Evolutionary conservation across 1,140 invertebrate species (phyloP), one percentile per base, ranked within the genome.

Genomic region (Phocides pigmalion): DNA sequence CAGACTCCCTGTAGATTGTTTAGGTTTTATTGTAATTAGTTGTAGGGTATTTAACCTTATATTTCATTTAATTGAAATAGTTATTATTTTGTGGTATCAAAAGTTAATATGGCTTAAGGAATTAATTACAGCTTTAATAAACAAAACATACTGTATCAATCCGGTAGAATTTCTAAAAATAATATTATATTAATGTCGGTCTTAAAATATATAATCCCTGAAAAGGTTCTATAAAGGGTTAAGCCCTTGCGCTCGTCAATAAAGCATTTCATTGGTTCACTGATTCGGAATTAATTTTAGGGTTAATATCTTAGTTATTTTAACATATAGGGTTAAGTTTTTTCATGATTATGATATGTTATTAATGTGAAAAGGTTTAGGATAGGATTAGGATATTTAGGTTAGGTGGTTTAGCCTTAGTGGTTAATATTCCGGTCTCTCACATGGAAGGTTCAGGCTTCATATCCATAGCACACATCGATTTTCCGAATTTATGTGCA

Each of bases 221-320:
- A 39, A 39, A 39, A 14, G n/a, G n/a, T 39, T 14, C 25, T 28
- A 12, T 35, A 11, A 39, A 39, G 35, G 35, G 35, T 39, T 11
- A 14, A 39, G 8, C 35, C 35, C 35, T 39, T 14, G 35, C 4
- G n/a, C 35, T 14, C 12, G 12, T 4, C 14, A 39, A 39, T 39
- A 39, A 39, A 39, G 35, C 35, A 14, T 39, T 39, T 39, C 35
- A 39, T 14, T 14, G n/a, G 35, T 39, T 39, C 35, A 39, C 35
- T 39, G 35, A 39, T 39, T 14, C 12, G 8, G n/a, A 39, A 35
- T n/a, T 12, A 39, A 39, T 39, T 39, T 14, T 14, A 1, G 4
- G 9, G 32, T 35, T 35, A 35, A 12, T n/a, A n/a, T 35, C 8
- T 35, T 35, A 11, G 32, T 35, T 35, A 35, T 35, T 35, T 35